Evolutionary conservation across 1,140 invertebrate genomes (phyloP), one percentile per base, ranked within the genome.

Genomic region (Apis dorsata): DNA sequence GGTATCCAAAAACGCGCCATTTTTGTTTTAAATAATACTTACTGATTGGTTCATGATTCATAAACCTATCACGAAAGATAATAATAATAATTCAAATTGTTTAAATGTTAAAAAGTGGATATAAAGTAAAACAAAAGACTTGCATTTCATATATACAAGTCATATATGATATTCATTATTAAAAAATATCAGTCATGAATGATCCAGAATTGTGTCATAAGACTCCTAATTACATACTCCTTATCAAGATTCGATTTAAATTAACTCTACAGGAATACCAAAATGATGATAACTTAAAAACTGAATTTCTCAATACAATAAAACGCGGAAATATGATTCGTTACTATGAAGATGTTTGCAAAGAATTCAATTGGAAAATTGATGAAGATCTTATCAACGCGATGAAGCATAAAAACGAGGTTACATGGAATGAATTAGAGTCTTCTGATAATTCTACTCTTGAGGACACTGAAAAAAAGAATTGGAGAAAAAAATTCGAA

Each of bases 351-450:
- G 94, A 96, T 78, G 92, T 96, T 13, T 91, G 85, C 24, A 73
- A 83, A 51, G 84, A 95, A 65, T 90, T 96, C n/a, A 90, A 92
- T 11, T 95, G 95, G 95, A 89, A 92, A 12, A 86, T 95, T 63
- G 95, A 96, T 88, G 85, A 92, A 60, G 86, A 85, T n/a, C 86
- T 96, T 17, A 85, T 96, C 62, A 91, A 94, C 7, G 91, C 93
- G 78, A 96, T 97, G 96, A 95, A 95, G 85, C 92, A 93, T 77
- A 94, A 94, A 17, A 97, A 97, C 92, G 93, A 92, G 65, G 95
- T 96, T 17, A 96, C 97, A 88, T 96, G 96, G 91, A 96, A 97
- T 94, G 95, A 76, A 60, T 70, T 89, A 71, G 86, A 82, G 19
- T 76, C 63, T 7, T 21, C 68, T 3, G 75, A 68, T 12, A 34